Evolutionary conservation across 1,140 invertebrate species (phyloP).

Genomic region (Helicoverpa zea): DNA sequence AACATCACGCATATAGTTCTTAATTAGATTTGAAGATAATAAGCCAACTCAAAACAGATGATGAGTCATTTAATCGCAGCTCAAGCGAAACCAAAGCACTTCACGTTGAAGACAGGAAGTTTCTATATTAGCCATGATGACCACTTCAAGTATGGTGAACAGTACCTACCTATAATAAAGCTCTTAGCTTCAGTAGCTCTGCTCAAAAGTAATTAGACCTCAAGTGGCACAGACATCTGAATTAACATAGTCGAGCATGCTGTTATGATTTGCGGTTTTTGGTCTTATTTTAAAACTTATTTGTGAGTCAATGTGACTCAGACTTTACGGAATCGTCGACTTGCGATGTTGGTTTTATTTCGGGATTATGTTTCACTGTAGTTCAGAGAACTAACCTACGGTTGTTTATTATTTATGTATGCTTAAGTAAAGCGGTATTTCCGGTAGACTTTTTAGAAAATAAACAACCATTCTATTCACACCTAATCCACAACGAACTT

Average conservation of each 20-base stretch:
- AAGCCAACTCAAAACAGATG: too few relatives aligned
- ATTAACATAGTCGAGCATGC: slow-evolving; percentile 14
- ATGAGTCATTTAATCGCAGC: background rate
- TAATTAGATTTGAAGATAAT: too few relatives aligned
- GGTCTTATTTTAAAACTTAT: background rate
- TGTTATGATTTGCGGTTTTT: background rate
- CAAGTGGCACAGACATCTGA: slow-evolving; percentile 22
- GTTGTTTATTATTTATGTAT: background rate
- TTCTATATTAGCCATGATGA: background rate
- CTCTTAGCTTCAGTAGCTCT: slow-evolving; percentile 7
- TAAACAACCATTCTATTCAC: background rate
- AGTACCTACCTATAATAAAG: background rate
- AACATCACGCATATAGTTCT: too few relatives aligned
- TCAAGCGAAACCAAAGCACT: background rate
- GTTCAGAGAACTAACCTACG: background rate
- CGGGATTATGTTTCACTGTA: background rate
- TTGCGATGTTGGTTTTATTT: background rate
- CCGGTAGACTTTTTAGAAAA: background rate
- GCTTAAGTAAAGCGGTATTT: too few relatives aligned
- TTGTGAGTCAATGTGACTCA: slow-evolving; percentile 20
- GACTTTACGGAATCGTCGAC: background rate
- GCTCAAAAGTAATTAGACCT: slow-evolving; percentile 29
- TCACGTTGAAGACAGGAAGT: slow-evolving; percentile 12
- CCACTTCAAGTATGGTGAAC: background rate
- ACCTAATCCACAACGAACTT: too few relatives aligned